Evolutionary conservation across 2,888 invertebrate genomes (phyloP), one percentile per base, ranked within the genome.

Genomic region (Ormyrus rosae): DNA sequence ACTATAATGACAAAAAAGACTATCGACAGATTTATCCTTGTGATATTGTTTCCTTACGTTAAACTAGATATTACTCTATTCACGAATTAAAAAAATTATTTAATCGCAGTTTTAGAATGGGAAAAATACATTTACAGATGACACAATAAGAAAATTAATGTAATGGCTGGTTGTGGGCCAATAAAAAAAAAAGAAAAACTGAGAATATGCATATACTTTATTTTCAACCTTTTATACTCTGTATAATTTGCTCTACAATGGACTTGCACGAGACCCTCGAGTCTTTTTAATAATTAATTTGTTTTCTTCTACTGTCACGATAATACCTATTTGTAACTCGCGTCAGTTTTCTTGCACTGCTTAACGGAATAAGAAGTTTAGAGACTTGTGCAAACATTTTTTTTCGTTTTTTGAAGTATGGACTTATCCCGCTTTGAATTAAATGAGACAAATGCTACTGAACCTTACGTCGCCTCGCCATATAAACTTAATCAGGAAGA

Each of bases 401-500:
- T 45, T 7, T 53, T 11, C n/a, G 13, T 6, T 55, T 60, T 56
- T 5, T 53, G 51, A 74, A 81, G 61, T 6, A 86, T 86, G 84
- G 84, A 85, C 65, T 19, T 73, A 9, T 78, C 11, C 51, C 61
- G n/a, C 63, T 81, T 81, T 46, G 84, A 83, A 51, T 83, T 80
- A 6, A 86, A 87, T 67, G 50, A 68, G 19, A 86, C 86, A 2
- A 88, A 88, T 65, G 63, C 50, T 45, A 86, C 86, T 5, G 55
- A 56, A 50, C 56, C 65, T 51, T 87, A 88, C 68, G 60, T 89
- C 13, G 83, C 84, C 50, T 84, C 89, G 68, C 91, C 93, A 13
- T 95, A 93, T 86, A 92, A 93, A 86, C 93, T 96, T 53, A 94
- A 93, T 81, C 93, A 93, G 7, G 97, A 96, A 88, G 97, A 97